Evolutionary conservation across 2,113 vertebrate genomes (phyloP).

Genomic region (Strigops habroptila): DNA sequence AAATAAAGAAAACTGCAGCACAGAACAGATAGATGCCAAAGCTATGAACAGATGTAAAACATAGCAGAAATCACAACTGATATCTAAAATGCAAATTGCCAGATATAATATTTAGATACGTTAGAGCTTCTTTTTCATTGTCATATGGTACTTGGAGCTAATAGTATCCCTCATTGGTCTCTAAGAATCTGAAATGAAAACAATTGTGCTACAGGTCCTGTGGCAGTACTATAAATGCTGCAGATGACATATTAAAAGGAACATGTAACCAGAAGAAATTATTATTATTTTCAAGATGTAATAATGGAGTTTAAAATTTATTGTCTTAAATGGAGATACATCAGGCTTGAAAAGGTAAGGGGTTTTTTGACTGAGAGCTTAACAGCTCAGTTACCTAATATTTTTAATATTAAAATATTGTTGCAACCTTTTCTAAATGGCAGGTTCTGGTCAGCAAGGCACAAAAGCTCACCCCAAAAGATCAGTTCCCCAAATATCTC

Average conservation of each 20-base stretch:
- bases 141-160: not conserved
- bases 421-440: not conserved
- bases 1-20: not conserved
- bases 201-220: not conserved
- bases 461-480: not conserved
- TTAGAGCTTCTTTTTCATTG: not conserved
- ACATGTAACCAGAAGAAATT: not conserved
- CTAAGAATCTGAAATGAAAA: not conserved
- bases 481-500: not conserved
- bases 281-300: not conserved
- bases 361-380: not conserved
- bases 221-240: not conserved
- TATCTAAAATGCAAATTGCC: not conserved
- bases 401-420: not conserved
- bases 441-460: not conserved
- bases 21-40: not conserved
- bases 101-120: not conserved
- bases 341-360: not conserved
- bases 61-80: not conserved
- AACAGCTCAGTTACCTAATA: not conserved
- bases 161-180: not conserved
- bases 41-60: not conserved
- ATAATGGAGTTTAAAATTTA: not conserved
- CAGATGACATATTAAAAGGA: not conserved
- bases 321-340: accelerated